These are phyloP conservation scores for Anhinga anhinga DNA, from an alignment of 2,113 vertebrate genomes.

Conservation along the genomic window DNA sequence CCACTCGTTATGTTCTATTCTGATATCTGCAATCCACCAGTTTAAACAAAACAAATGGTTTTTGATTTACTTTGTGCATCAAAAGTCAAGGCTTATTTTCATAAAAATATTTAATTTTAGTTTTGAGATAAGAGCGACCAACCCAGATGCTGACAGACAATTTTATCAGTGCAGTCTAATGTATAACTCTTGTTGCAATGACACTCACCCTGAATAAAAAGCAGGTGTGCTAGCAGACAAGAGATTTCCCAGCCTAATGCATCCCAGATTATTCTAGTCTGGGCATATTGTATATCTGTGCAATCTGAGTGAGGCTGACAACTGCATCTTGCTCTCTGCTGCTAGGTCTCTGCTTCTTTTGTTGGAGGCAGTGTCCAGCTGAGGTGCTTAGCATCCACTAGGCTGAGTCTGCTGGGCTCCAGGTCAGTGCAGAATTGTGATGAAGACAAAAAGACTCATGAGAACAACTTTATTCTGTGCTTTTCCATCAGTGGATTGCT, in stretches of 20 bases:
- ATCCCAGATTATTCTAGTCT: constrained; percentile 6
- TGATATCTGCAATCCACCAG: neutral
- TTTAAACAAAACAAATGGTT: constrained; percentile 10
- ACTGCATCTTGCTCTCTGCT: neutral
- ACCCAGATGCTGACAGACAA: constrained; percentile 25
- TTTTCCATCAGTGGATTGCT: neutral
- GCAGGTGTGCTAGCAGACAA: neutral
- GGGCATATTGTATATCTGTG: neutral
- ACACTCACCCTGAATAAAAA: neutral
- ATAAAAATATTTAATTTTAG: constrained; percentile 9
- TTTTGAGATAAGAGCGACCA: constrained; percentile 27
- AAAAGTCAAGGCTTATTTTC: constrained; percentile 28
- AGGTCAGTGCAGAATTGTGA: neutral
- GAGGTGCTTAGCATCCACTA: neutral
- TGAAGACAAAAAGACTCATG: neutral
- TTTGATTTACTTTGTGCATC: constrained; percentile 45
- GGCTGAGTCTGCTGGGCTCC: neutral
- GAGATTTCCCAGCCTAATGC: neutral
- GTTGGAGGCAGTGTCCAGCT: neutral
- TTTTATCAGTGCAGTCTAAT: neutral
- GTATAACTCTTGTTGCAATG: neutral
- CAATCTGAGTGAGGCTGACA: neutral
- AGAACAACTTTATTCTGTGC: neutral
- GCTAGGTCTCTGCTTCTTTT: neutral
- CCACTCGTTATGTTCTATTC: neutral